Evolutionary conservation across 2,888 invertebrate genomes (phyloP), one percentile per base, ranked within the genome.

Genomic region (Ischnus inquisitorius): DNA sequence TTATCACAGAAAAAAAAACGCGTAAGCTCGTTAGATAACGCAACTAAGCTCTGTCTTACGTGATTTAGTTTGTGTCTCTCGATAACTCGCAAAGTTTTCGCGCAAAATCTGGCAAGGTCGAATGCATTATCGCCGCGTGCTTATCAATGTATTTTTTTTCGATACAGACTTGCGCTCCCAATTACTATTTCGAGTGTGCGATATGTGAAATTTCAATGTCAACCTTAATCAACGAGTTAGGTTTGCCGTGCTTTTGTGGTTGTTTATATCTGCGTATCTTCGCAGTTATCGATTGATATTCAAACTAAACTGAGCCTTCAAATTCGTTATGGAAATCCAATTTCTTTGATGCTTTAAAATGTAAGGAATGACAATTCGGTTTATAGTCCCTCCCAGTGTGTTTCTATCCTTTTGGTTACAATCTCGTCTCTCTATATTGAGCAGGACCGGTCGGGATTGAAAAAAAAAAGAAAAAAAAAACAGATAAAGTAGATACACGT

Each of bases 181-280:
- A 41, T 28, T 67, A 5, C 39, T 1, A 28, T 28, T 4, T n/a
- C n/a, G 41, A 25, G 39, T 54, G 28, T 12, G 34, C 14, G n/a
- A 67, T 48, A 16, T 2, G 67, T 74, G 5, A 4, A 46, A 65
- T 64, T 71, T 60, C 69, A 76, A 71, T 69, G 81, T 77, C 72
- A 60, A 67, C 25, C 25, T 39, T 34, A 62, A 16, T 39, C 25
- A 54, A 46, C 10, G 6, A 12, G 5, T 78, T 16, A 12, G 19
- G 10, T 57, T 19, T 39, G 19, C n/a, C 10, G 25, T 12, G 12
- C 22, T 34, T 41, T 65, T 41, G 3, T 65, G 4, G 34, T 34
- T 34, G 8, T 34, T 6, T 34, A 34, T 34, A 34, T 6, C 34
- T 34, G 34, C 8, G 8, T 34, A 34, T 34, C 5, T 34, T 34